Percentiles rank a stretch among this genome's conserved stretches.
These are phyloP conservation scores for Drosophila vallismaia DNA, from an alignment of 2,888 invertebrate genomes.

Conservation along the genomic window DNA sequence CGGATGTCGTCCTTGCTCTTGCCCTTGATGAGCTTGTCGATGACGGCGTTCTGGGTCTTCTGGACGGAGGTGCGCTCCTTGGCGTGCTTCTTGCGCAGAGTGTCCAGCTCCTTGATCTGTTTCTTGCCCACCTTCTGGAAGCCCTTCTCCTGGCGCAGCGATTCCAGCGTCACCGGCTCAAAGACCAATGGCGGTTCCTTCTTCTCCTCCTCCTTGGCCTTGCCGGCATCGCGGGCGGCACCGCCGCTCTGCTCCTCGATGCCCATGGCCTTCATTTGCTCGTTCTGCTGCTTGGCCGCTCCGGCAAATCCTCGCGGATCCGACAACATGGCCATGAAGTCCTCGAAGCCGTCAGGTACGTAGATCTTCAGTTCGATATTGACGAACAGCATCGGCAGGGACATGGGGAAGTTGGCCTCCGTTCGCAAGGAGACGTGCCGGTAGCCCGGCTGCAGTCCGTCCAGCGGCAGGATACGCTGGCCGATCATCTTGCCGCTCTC, in stretches of 20 bases:
- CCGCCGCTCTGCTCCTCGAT: slow-evolving; percentile 91
- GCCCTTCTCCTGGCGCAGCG: slow-evolving; percentile 93
- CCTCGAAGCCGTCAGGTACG: slow-evolving; percentile 99
- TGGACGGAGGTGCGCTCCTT: slow-evolving; percentile 96
- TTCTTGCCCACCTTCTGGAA: slow-evolving; percentile 96
- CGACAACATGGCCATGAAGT: slow-evolving; percentile 98
- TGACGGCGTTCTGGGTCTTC: slow-evolving; percentile 94
- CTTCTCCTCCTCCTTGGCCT: slow-evolving; percentile 91
- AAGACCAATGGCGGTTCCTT: slow-evolving; percentile 90
- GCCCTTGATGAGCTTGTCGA: slow-evolving; percentile 97
- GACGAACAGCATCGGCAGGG: slow-evolving; percentile 99
- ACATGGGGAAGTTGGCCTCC: slow-evolving; percentile 99
- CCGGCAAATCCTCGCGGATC: slow-evolving; percentile 97
- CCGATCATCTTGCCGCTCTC: slow-evolving; percentile 98
- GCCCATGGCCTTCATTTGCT: slow-evolving; percentile 97
- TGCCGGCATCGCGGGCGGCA: slow-evolving; percentile 87
- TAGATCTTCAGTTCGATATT: slow-evolving; percentile 99
- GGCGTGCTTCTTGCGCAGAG: slow-evolving; percentile 94
- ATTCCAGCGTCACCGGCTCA: slow-evolving; percentile 95
- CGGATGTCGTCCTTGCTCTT: slow-evolving; percentile 94
- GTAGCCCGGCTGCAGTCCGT: slow-evolving; percentile 98
- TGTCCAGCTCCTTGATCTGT: slow-evolving; percentile 97
- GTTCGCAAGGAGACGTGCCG: slow-evolving; percentile 98
- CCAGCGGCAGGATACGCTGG: slow-evolving; percentile 97
- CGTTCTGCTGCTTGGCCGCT: slow-evolving; percentile 92